phyloP scores from a whole-genome alignment of 1,140 invertebrate genomes.

The Popillia japonica region DNA sequence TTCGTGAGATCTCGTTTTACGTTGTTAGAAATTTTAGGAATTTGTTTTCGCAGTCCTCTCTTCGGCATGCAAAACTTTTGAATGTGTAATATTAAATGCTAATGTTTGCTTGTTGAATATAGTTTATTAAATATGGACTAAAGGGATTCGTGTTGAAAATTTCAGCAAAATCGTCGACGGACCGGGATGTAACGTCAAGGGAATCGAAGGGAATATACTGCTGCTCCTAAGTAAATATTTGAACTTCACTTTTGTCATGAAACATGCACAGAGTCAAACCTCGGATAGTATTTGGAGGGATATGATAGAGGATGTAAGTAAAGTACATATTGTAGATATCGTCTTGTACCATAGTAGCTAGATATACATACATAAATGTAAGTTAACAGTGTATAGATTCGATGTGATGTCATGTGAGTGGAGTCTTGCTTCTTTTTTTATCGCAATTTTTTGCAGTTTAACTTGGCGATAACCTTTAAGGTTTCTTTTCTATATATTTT shows the following conservation, averaged over 20 bases:
- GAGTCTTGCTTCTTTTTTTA: too few relatives aligned
- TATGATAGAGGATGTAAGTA: conserved; percentile 37
- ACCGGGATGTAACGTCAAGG: conserved; percentile 16
- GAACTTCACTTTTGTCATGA: conserved; percentile 34
- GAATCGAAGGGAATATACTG: conserved; percentile 35
- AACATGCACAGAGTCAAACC: not conserved
- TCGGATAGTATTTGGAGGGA: not conserved
- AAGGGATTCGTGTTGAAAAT: conserved; percentile 11
- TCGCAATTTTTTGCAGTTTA: too few relatives aligned
- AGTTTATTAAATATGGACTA: not conserved
- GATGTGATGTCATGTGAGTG: too few relatives aligned
- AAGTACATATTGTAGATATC: not conserved
- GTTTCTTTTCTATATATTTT: too few relatives aligned
- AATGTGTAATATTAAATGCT: not conserved
- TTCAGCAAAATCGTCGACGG: conserved; percentile 18
- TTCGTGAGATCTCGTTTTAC: too few relatives aligned
- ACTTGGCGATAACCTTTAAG: too few relatives aligned
- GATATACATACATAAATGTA: too few relatives aligned
- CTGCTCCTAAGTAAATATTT: conserved; percentile 30
- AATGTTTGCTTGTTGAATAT: not conserved
- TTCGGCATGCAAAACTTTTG: not conserved
- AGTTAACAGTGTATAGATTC: too few relatives aligned
- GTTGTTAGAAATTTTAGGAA: too few relatives aligned
- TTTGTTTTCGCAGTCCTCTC: too few relatives aligned
- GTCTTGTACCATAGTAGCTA: too few relatives aligned